phyloP scores from a whole-genome alignment of 1,140 invertebrate genomes.

The Brachionus rotundiformis region DNA sequence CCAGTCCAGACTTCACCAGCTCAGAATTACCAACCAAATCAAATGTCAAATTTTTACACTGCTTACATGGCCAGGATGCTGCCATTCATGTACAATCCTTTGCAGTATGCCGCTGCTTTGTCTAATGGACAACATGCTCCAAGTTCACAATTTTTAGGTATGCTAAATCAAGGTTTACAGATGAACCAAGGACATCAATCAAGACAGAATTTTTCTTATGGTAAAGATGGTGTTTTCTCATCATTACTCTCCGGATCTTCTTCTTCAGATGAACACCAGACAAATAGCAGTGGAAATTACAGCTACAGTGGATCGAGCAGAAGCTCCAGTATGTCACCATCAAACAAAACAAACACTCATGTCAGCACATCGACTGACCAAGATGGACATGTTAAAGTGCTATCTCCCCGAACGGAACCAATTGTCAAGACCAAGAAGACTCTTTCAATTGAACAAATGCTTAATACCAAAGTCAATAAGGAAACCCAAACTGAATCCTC shows the following conservation, averaged over 20 bases:
- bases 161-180: slow-evolving; percentile 34
- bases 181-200: slow-evolving; percentile 35
- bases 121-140: neutral
- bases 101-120: slow-evolving; percentile 27
- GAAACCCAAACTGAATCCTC: slow-evolving; percentile 43
- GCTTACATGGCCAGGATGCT: slow-evolving; percentile 50
- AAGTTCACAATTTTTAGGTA: slow-evolving; percentile 26
- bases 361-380: neutral
- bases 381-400: neutral
- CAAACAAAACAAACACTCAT: neutral
- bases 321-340: slow-evolving; percentile 45
- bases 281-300: slow-evolving; percentile 48
- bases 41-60: slow-evolving; percentile 38
- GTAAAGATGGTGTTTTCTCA: neutral
- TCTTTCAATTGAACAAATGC: slow-evolving; percentile 39
- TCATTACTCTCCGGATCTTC: neutral
- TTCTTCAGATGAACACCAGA: slow-evolving; percentile 42
- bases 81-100: slow-evolving; percentile 48
- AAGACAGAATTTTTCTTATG: neutral
- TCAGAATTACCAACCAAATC: neutral
- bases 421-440: slow-evolving; percentile 2
- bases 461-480: slow-evolving; percentile 26
- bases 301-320: slow-evolving; percentile 48
- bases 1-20: neutral
- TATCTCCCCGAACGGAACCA: slow-evolving; percentile 5